A percentile compares a stretch with the other conserved stretches of the same genome.
Evolutionary conservation across 2,113 vertebrate species (phyloP).

Genomic region (Mustelus asterias): DNA sequence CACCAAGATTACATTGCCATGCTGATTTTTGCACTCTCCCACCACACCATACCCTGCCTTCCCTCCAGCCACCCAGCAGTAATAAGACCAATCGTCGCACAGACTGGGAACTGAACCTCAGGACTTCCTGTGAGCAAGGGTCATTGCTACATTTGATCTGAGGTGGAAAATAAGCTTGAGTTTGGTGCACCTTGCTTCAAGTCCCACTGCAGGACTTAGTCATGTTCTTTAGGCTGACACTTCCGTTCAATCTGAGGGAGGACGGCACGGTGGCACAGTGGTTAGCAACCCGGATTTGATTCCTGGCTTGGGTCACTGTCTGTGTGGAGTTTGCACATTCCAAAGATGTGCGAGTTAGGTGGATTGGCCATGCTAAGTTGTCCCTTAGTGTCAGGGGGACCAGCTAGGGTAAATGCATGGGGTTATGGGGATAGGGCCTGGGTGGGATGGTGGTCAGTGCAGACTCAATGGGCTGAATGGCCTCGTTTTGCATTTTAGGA

Average conservation of each 20-base stretch:
- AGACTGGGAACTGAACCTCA: neutral
- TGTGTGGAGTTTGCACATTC: too few species aligned
- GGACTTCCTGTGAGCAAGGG: neutral
- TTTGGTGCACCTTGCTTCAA: neutral
- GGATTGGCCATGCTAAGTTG: too few species aligned
- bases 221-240: neutral
- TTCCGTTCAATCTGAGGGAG: neutral
- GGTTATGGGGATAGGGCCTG: too few species aligned
- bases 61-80: neutral
- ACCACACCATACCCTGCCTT: neutral
- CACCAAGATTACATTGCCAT: neutral
- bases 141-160: neutral
- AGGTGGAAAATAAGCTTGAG: neutral
- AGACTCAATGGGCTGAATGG: too few species aligned
- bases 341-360: too few species aligned
- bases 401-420: too few species aligned
- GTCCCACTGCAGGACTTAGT: neutral
- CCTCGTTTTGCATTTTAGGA: too few species aligned
- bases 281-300: too few species aligned
- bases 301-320: too few species aligned
- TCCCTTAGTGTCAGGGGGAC: too few species aligned
- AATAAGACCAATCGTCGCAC: neutral
- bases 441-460: too few species aligned
- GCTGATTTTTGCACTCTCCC: neutral
- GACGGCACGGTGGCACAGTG: too few species aligned